Evolutionary conservation across 2,888 invertebrate genomes (phyloP).

Genomic region (Himalopsyche tibetana): DNA sequence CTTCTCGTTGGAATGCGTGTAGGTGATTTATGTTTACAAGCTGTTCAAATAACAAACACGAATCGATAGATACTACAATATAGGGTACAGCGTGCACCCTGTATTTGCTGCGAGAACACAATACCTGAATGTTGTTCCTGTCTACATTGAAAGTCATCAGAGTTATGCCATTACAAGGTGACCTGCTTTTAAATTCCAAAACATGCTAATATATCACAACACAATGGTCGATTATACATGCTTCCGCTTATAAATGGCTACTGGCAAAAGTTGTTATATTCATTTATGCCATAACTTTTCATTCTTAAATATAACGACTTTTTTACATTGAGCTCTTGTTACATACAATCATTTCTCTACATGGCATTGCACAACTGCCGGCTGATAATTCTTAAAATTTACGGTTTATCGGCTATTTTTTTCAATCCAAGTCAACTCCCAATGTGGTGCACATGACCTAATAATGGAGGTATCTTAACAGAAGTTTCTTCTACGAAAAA

Average conservation of each 20-base stretch:
- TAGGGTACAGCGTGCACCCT: background rate
- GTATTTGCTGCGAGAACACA: slow-evolving; percentile 18
- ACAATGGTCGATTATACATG: slow-evolving; percentile 24
- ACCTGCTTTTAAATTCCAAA: slow-evolving; percentile 48
- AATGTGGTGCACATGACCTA: no score
- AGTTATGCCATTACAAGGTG: slow-evolving; percentile 42
- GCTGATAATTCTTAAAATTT: no score
- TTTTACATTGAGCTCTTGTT: background rate
- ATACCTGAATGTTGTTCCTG: slow-evolving; percentile 32
- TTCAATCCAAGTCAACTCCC: no score
- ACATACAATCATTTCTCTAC: no score
- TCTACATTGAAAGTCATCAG: slow-evolving; percentile 8
- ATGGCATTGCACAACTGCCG: no score
- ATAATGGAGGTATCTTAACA: no score
- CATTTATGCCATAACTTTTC: background rate
- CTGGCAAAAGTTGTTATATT: background rate
- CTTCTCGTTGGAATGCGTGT: no score
- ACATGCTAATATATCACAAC: slow-evolving; percentile 45
- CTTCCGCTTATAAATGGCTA: slow-evolving; percentile 18
- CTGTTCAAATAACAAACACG: slow-evolving; percentile 11
- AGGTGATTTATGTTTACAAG: background rate
- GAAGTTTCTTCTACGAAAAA: no score
- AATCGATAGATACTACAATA: background rate
- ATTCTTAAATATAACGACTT: background rate
- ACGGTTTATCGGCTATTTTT: no score